Evolutionary conservation across 2,113 vertebrate genomes (phyloP).

Genomic region (Scomber colias): DNA sequence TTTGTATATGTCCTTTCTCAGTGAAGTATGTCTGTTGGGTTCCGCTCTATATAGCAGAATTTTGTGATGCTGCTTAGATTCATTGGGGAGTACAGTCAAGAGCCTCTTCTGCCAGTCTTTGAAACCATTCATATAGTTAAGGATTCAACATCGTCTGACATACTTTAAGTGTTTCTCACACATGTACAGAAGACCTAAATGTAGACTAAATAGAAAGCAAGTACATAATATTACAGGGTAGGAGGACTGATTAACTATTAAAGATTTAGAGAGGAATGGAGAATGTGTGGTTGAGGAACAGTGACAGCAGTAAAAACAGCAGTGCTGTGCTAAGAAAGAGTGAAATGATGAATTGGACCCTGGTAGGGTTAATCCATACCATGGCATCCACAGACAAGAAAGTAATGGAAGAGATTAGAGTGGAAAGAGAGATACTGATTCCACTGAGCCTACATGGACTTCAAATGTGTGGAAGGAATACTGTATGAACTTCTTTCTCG

Average conservation of each 20-base stretch:
- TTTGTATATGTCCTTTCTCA: too few species aligned
- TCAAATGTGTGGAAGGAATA: not conserved
- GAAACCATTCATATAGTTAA: too few species aligned
- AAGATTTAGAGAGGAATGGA: not conserved
- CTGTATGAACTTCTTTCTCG: not conserved
- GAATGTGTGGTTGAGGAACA: not conserved
- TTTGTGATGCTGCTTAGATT: slow-evolving; percentile 1
- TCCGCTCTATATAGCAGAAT: slow-evolving; percentile 7
- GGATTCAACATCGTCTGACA: too few species aligned
- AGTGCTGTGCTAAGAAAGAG: not conserved
- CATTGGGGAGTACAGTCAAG: not conserved
- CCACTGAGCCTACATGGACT: not conserved
- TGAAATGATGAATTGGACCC: slow-evolving; percentile 19
- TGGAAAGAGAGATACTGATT: slow-evolving; percentile 1
- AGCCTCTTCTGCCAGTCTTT: not conserved
- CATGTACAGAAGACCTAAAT: not conserved
- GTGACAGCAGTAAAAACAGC: slow-evolving; percentile 15
- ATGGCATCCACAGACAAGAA: slow-evolving; percentile 7
- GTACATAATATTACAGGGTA: not conserved
- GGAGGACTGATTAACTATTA: not conserved
- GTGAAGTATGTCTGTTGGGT: not conserved
- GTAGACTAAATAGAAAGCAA: not conserved
- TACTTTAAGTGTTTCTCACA: too few species aligned
- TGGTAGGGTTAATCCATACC: slow-evolving; percentile 21
- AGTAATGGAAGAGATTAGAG: slow-evolving; percentile 45